A percentile compares a stretch with the other conserved stretches of the same genome.
Conservation (phyloP, 2,888 invertebrate genomes). For the Lasius fuliginosus region DNA sequence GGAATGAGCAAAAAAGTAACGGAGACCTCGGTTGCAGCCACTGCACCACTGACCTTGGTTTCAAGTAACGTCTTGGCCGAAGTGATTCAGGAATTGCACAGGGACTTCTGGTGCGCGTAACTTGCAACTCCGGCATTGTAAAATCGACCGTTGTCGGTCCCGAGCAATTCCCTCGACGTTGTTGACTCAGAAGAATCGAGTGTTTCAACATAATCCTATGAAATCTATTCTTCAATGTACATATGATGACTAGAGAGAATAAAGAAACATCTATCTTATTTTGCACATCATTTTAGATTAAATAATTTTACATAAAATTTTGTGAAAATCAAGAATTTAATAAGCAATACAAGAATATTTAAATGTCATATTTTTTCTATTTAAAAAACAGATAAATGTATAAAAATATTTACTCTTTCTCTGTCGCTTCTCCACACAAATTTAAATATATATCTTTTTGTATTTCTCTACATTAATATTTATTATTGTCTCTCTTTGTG, state of each 20-base stretch:
- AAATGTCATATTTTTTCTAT: neutral
- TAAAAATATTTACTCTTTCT: neutral
- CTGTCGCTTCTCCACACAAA: no score
- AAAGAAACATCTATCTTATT: neutral
- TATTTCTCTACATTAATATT: conserved; percentile 4
- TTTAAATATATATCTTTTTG: neutral
- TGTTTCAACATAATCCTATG: neutral
- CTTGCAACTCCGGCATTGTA: conserved; percentile 52
- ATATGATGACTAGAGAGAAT: neutral
- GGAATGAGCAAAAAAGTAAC: conserved; percentile 58
- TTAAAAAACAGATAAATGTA: neutral
- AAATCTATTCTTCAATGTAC: neutral
- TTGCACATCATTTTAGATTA: neutral
- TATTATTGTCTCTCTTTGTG: neutral
- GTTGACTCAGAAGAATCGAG: neutral
- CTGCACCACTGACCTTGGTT: conserved; percentile 71
- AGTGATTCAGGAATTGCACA: conserved; percentile 62
- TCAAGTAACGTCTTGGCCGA: conserved; percentile 54
- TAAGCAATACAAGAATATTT: neutral
- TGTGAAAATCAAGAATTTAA: neutral
- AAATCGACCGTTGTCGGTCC: conserved; percentile 56
- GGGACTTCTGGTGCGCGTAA: conserved; percentile 54
- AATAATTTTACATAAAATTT: neutral
- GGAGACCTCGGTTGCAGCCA: conserved; percentile 70
- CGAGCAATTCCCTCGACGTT: conserved; percentile 20